Evolutionary conservation across 2,113 vertebrate species (phyloP), one percentile per base, ranked within the genome.

Genomic region (Psilopsiagon aurifrons): DNA sequence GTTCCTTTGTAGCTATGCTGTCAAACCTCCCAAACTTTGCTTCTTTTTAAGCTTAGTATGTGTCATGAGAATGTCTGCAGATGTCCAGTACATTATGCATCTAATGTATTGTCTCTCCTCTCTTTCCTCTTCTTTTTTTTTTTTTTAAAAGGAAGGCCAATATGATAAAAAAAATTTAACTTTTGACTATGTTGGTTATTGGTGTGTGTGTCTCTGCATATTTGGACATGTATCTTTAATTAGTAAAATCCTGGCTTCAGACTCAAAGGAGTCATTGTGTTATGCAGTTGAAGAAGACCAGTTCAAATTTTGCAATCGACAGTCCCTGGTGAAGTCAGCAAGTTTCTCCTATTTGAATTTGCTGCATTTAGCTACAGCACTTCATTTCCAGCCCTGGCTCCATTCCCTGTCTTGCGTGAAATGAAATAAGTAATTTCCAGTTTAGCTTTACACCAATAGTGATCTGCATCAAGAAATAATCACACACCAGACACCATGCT

Each of bases 341-440:
- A 90, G 77, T 54, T 76, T 59, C 10, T 96, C 60, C 66, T 37
- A 49, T 89, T 88, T 95, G 87, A 83, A 84, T 96, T 75, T 81
- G 44, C 73, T 88, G 49, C 68, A 95, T 96, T 93, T 92, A 92
- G 54, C 49, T 77, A 18, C 73, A 63, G 43, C 33, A 28, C 49
- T 93, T 63, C 35, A 43, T 86, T 86, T 86, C 64, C 69, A 86
- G 46, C 44, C 51, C 59, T 71, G 44, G 76, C 85, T 94, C 39
- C 49, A 60, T 91, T 95, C 77, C 35, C 66, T 29, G n/a, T 86
- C 81, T 74, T 95, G 66, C 33, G 46, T 70, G 84, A 93, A 91
- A 91, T 1, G n/a, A 75, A 90, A 75, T 84, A 94, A 96, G 86
- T 91, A 82, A 97, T 97, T 97, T 97, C 94, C 75, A 43, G 90